Evolutionary conservation across 2,113 vertebrate genomes (phyloP), one percentile per base, ranked within the genome.

Genomic region (Heteronetta atricapilla): DNA sequence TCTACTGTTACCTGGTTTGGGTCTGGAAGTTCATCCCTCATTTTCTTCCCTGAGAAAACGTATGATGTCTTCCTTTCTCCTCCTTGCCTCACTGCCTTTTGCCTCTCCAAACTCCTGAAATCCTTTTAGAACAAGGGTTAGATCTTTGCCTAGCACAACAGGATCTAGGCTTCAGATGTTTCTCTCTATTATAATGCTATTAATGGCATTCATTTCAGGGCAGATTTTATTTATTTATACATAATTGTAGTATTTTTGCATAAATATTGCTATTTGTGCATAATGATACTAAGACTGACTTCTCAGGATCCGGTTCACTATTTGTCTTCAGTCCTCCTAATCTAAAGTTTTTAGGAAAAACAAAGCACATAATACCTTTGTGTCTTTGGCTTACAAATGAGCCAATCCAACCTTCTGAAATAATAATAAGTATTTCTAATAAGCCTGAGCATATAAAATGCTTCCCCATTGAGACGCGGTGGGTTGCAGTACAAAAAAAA

Each of bases 331-430:
- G 80, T 96, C 97, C 73, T 96, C 29, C 82, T 91, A 96, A 97
- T 95, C 91, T 93, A 95, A 97, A 97, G 33, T 94, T 96, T 84
- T 96, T 84, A 95, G 89, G 86, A 93, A 98, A 96, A 97, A 96
- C 76, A 95, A 42, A 96, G 5, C 19, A 74, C 44, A 25, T 59
- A 86, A 96, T 96, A 97, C 84, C 66, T 96, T 96, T 96, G 79
- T 95, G 93, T 95, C 94, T 95, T 93, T 84, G 89, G 76, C 89
- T 97, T 96, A 79, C 82, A 96, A 97, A 97, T 94, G 79, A 97
- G 87, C 91, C 93, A 98, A 95, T 97, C 89, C 97, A 95, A 94
- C 55, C 88, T 97, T 96, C 85, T 95, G 89, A 95, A 96, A 95
- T 80, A 96, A 78, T 80, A 88, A 59, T 77, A 89, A 95, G 59